These are phyloP conservation scores for Lacerta agilis DNA, from an alignment of 2,797 vertebrate genomes.

Conservation along the genomic window DNA sequence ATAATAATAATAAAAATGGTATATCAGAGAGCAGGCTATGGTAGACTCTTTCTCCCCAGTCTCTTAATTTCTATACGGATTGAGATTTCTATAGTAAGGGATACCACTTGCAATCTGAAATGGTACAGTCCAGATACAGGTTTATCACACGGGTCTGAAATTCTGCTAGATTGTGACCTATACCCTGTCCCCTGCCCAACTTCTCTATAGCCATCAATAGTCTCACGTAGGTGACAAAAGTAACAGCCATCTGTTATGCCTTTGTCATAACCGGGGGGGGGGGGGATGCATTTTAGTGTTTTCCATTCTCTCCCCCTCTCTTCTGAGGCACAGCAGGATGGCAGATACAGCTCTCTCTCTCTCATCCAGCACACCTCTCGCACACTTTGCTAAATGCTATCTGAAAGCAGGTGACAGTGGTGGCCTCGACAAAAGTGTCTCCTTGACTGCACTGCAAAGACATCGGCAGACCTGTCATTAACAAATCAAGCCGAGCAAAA, in stretches of 20 bases:
- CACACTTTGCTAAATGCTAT: neutral
- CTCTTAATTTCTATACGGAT: no score
- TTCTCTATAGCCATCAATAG: neutral
- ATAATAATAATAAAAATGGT: no score
- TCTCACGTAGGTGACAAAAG: neutral
- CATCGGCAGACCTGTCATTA: neutral
- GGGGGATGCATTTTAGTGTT: neutral
- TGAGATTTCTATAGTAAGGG: no score
- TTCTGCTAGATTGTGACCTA: neutral
- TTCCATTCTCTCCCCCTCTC: no score
- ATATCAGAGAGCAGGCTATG: no score
- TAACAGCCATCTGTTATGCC: neutral
- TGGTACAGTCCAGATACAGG: neutral
- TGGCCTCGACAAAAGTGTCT: conserved; percentile 23
- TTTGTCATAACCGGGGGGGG: neutral
- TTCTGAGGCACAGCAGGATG: neutral
- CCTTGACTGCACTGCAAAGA: neutral
- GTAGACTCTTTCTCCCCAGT: no score
- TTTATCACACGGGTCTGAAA: neutral
- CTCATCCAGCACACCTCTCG: accelerated
- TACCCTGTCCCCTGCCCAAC: no score
- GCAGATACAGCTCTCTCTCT: neutral
- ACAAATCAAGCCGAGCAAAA: neutral
- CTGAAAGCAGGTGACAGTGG: neutral
- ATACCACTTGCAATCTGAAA: no score